Percentiles rank a stretch among this genome's conserved stretches.
These are phyloP conservation scores for Brachyptera putata DNA, from an alignment of 2,888 invertebrate genomes.

Conservation along the genomic window DNA sequence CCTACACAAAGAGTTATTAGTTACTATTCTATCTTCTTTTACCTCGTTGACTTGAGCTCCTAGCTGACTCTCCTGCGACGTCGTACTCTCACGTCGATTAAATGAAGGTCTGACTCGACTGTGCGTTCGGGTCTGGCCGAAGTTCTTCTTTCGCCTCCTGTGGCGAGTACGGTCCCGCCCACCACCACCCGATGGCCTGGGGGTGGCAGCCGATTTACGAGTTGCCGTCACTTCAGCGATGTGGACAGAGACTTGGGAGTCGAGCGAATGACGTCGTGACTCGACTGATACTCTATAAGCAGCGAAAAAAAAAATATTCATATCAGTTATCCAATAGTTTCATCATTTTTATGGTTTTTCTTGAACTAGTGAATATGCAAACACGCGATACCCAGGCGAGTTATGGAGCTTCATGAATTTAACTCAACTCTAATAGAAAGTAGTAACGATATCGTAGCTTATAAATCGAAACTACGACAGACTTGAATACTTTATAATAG, in stretches of 20 bases:
- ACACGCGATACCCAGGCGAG: no score
- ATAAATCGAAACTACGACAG: no score
- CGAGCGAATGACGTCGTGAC: conserved; percentile 79
- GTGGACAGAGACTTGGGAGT: conserved; percentile 81
- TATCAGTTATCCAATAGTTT: no score
- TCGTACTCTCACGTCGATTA: conserved; percentile 59
- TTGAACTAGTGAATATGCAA: no score
- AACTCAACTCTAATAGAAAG: no score
- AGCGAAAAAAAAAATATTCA: no score
- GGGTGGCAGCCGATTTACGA: conserved; percentile 54
- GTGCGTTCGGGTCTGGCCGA: conserved; percentile 42
- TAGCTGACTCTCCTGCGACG: conserved; percentile 73
- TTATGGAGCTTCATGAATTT: no score
- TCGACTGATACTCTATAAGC: conserved; percentile 72
- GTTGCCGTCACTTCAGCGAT: conserved; percentile 77
- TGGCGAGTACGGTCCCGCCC: conserved; percentile 36
- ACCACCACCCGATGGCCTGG: conserved; percentile 34
- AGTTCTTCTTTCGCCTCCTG: conserved; percentile 46
- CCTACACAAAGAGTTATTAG: no score
- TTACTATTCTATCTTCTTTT: no score
- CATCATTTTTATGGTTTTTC: no score
- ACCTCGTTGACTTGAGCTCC: conserved; percentile 52
- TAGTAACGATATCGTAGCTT: no score
- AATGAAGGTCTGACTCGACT: conserved; percentile 41
- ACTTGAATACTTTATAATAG: no score